A percentile compares a stretch with the other conserved stretches of the same genome.
These are phyloP conservation scores for Hemicordylus capensis DNA, from an alignment of 2,113 vertebrate species.

Conservation along the genomic window DNA sequence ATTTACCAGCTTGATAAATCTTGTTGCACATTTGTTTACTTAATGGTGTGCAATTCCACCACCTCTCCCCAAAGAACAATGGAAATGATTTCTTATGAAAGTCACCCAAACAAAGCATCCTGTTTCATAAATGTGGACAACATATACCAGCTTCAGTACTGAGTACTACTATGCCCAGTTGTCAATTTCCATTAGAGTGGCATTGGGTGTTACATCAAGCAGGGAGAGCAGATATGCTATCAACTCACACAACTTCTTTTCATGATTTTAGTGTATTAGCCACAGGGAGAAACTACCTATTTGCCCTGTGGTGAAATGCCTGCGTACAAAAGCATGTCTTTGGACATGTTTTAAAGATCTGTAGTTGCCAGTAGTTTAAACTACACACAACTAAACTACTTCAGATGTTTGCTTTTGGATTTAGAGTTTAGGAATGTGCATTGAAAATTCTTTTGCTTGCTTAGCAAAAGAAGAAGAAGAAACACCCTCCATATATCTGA, in stretches of 20 bases:
- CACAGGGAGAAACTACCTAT: neutral
- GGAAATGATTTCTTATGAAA: neutral
- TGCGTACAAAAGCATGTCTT: neutral
- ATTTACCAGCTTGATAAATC: constrained; percentile 46
- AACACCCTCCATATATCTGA: neutral
- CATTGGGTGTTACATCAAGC: neutral
- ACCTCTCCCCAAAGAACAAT: neutral
- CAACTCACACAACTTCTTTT: neutral
- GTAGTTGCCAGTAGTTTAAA: neutral
- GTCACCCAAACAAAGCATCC: neutral
- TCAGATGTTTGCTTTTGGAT: neutral
- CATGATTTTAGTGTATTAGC: neutral
- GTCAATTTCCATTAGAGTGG: neutral
- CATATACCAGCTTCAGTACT: neutral
- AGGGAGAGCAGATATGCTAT: neutral
- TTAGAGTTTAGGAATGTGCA: neutral
- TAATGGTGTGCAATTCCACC: constrained; percentile 46
- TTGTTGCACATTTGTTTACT: constrained; percentile 47
- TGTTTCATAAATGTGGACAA: neutral
- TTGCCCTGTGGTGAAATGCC: neutral
- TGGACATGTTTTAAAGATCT: neutral
- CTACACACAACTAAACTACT: neutral
- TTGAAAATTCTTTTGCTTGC: neutral
- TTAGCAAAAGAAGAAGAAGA: neutral
- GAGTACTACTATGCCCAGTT: neutral